These are phyloP conservation scores for Gambelia wislizenii DNA, from an alignment of 2,797 vertebrate genomes.

Conservation along the genomic window DNA sequence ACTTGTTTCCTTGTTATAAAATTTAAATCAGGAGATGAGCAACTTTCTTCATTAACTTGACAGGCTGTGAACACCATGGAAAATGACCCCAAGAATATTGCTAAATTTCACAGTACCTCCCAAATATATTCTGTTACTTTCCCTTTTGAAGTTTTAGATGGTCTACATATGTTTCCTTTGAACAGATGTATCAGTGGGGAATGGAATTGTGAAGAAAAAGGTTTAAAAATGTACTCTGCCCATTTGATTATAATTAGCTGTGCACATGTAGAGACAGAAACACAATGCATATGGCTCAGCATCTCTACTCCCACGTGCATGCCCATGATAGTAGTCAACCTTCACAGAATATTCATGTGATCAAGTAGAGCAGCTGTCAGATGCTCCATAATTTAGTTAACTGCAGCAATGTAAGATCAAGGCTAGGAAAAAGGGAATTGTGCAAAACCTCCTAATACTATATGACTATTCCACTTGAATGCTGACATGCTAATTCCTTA, in stretches of 20 bases:
- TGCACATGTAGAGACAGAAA: conserved; percentile 62
- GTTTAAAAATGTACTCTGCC: conserved; percentile 49
- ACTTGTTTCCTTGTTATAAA: background rate
- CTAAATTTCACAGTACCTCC: conserved; percentile 31
- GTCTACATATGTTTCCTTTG: conserved; percentile 48
- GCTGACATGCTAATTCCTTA: conserved; percentile 16
- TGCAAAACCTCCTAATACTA: conserved; percentile 36
- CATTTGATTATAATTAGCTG: conserved; percentile 73
- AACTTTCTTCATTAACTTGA: conserved; percentile 20
- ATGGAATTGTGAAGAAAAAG: conserved; percentile 40
- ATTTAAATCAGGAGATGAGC: background rate
- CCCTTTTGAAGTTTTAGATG: conserved; percentile 40
- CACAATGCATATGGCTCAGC: conserved; percentile 62
- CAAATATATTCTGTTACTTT: conserved; percentile 34
- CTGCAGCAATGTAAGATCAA: conserved; percentile 56
- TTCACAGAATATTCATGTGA: conserved; percentile 66
- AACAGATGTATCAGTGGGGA: conserved; percentile 47
- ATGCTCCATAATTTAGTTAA: conserved; percentile 62
- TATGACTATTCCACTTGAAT: conserved; percentile 13
- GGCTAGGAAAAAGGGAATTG: conserved; percentile 35
- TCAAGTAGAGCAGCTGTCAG: conserved; percentile 63
- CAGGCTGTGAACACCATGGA: conserved; percentile 13
- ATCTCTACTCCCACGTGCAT: conserved; percentile 55
- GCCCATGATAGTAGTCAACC: conserved; percentile 73
- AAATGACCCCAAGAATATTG: background rate